Evolutionary conservation across 2,797 vertebrate genomes (phyloP).

Genomic region (Podargus strigoides): DNA sequence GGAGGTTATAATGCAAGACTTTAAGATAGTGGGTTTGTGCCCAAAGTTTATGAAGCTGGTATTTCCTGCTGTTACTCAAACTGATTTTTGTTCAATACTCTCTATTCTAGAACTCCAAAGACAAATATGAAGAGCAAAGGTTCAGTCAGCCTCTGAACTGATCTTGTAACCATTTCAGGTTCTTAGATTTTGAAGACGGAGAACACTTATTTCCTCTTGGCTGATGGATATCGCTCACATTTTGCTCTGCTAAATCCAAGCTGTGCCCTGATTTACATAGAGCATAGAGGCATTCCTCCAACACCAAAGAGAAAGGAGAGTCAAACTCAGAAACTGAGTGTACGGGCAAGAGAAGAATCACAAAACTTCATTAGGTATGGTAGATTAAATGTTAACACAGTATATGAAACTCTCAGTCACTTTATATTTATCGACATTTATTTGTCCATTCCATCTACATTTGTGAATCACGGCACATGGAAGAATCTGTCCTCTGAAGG

Average conservation of each 20-base stretch:
- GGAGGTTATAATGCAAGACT: neutral
- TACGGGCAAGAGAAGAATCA: constrained; percentile 6
- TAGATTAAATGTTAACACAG: constrained; percentile 30
- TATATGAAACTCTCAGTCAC: neutral
- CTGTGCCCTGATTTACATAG: neutral
- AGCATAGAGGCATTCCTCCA: neutral
- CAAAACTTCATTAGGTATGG: neutral
- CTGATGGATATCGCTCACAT: neutral
- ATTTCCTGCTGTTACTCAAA: neutral
- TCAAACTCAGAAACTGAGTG: neutral
- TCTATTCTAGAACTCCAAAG: neutral
- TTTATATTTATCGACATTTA: constrained; percentile 22
- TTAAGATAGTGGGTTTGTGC: neutral
- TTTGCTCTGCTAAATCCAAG: neutral
- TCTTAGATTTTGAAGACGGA: neutral
- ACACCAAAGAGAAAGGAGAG: neutral
- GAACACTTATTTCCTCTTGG: neutral
- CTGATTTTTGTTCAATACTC: neutral
- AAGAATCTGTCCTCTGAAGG: constrained; percentile 38
- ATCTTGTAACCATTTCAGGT: neutral
- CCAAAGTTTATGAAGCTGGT: neutral
- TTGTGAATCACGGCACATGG: neutral
- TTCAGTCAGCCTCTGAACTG: neutral
- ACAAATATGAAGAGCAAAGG: neutral
- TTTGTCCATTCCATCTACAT: neutral